phyloP scores from a whole-genome alignment of 2,113 vertebrate species.

The Excalfactoria chinensis region DNA sequence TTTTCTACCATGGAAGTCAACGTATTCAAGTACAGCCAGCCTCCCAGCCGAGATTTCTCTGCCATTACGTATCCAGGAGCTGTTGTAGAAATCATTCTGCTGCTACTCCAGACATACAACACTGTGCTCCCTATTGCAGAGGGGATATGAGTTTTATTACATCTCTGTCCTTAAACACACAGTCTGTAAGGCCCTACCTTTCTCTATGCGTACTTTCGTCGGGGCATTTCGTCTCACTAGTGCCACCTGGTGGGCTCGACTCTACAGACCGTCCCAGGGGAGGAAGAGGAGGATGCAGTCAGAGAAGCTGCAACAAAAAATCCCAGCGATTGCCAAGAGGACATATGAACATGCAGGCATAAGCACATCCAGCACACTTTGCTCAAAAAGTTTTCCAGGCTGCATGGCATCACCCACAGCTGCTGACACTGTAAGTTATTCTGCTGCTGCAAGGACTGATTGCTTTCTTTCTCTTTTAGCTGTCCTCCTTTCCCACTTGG shows the following conservation, averaged over 20 bases:
- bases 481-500: constrained; percentile 21
- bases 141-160: neutral
- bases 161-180: neutral
- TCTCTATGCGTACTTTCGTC: neutral
- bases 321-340: neutral
- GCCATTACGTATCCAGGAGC: neutral
- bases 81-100: neutral
- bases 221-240: neutral
- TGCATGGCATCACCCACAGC: neutral
- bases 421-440: neutral
- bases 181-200: neutral
- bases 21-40: neutral
- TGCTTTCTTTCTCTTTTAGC: neutral
- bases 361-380: neutral
- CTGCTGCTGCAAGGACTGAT: neutral
- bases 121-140: neutral
- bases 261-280: neutral
- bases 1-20: neutral
- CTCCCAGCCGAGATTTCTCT: neutral
- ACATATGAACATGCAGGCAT: neutral
- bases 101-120: neutral
- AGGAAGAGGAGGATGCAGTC: neutral
- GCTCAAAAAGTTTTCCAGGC: neutral
- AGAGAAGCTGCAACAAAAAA: neutral
- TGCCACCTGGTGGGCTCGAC: neutral